These are phyloP conservation scores for Frieseomelitta varia DNA, from an alignment of 1,140 invertebrate species.

Conservation along the genomic window DNA sequence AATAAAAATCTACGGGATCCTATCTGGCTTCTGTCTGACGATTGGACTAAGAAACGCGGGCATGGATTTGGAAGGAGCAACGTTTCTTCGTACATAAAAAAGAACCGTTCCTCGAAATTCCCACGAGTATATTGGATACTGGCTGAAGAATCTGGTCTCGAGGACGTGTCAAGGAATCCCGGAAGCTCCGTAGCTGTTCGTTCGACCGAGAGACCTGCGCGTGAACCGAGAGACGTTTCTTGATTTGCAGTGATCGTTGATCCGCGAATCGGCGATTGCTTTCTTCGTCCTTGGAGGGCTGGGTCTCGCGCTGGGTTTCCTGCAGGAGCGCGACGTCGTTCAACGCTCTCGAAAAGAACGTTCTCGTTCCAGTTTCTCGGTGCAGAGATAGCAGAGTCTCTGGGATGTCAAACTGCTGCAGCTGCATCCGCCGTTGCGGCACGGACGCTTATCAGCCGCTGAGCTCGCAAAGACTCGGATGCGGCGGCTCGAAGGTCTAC, in stretches of 20 bases:
- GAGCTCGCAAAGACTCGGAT: constrained; percentile 31
- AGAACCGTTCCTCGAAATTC: constrained; percentile 3
- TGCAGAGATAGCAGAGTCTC: not conserved
- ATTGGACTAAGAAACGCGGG: too few relatives aligned
- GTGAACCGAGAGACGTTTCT: not conserved
- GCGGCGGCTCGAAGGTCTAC: constrained; percentile 38
- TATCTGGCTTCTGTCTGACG: too few relatives aligned
- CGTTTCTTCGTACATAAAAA: not conserved
- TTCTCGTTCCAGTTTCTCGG: not conserved
- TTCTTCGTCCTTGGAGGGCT: not conserved
- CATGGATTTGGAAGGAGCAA: not conserved
- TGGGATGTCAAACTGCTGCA: constrained; percentile 69
- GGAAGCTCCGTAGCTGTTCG: not conserved
- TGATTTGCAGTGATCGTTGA: not conserved
- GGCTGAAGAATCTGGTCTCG: constrained; percentile 1
- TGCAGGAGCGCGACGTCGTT: too few relatives aligned
- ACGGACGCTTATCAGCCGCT: constrained; percentile 69
- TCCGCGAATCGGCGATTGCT: not conserved
- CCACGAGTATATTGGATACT: not conserved
- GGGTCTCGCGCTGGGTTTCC: not conserved
- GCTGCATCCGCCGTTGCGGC: constrained; percentile 58
- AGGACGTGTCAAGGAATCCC: constrained; percentile 4
- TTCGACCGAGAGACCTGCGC: too few relatives aligned
- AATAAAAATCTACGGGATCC: too few relatives aligned
- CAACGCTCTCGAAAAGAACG: not conserved